These are phyloP conservation scores for Ephestia elutella DNA, from an alignment of 1,140 invertebrate species.

Conservation along the genomic window DNA sequence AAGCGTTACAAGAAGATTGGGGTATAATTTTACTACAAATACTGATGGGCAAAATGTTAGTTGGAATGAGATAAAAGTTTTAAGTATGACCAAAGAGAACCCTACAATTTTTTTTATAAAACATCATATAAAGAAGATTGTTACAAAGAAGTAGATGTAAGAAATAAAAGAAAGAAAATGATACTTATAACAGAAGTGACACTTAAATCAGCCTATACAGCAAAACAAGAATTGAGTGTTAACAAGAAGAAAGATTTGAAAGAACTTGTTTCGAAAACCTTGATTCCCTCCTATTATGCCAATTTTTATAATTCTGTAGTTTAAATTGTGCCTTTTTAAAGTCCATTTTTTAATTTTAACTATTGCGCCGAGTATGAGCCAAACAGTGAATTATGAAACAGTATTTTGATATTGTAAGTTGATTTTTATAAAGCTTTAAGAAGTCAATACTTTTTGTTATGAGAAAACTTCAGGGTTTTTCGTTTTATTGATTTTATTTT, in stretches of 20 bases:
- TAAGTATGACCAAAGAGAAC: slow-evolving; percentile 18
- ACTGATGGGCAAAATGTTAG: slow-evolving; percentile 19
- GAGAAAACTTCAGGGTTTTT: too few relatives aligned
- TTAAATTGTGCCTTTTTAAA: too few relatives aligned
- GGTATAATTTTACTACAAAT: slow-evolving; percentile 31
- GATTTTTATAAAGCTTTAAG: too few relatives aligned
- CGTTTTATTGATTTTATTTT: too few relatives aligned
- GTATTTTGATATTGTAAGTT: too few relatives aligned
- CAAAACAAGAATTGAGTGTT: too few relatives aligned
- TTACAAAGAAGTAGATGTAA: slow-evolving; percentile 16
- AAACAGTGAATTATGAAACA: too few relatives aligned
- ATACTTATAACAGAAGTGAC: slow-evolving; percentile 4
- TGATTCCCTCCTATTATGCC: slow-evolving; percentile 6
- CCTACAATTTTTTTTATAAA: slow-evolving; percentile 21
- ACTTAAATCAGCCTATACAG: slow-evolving; percentile 10
- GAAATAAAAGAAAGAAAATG: slow-evolving; percentile 26
- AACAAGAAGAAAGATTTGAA: too few relatives aligned
- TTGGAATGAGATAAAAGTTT: slow-evolving; percentile 33
- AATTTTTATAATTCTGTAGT: too few relatives aligned
- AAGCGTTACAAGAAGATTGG: slow-evolving; percentile 26
- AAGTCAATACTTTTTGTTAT: too few relatives aligned
- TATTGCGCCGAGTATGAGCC: too few relatives aligned
- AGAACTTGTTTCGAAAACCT: slow-evolving; percentile 15
- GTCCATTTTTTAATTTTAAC: too few relatives aligned
- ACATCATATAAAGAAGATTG: slow-evolving; percentile 21